Evolutionary conservation across 2,888 invertebrate genomes (phyloP), one percentile per base, ranked within the genome.

Genomic region (Melanotus villosus): DNA sequence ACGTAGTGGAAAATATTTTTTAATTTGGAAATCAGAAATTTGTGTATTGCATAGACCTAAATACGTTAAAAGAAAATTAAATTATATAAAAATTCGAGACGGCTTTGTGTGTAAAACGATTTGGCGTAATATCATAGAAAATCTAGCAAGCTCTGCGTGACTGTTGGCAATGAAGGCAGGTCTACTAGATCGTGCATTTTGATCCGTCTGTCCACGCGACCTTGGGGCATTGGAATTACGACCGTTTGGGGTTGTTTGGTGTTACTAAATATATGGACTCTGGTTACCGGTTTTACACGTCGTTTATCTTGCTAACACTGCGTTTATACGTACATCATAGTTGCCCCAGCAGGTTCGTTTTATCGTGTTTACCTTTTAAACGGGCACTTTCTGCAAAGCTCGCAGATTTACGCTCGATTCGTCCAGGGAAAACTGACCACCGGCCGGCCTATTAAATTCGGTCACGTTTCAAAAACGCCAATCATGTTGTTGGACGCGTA

Each of bases 301-400:
- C 67, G 47, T 68, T 68, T 68, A 68, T 68, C 67, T 68, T 68
- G 56, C 67, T 57, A 62, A 68, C 67, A 63, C 67, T 62, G 66
- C 54, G 43, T 56, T 66, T 62, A 45, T 62, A 36, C 62, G 47
- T 63, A 47, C 58, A 62, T 68, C 62, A 62, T 62, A 62, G 47
- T 23, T 63, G 26, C 16, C 56, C 62, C 62, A 36, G 32, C 21
- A 32, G 38, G 57, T 47, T 45, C 56, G 56, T 62, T 63, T 63
- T 56, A 67, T 36, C 26, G 38, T 68, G 67, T 68, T 68, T 68
- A 68, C 62, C 47, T 59, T 56, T 57, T 36, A 54, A 52, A 45
- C 43, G 54, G 36, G 54, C 54, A 43, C 14, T 64, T 64, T 64
- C 32, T 41, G 64, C 41, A 43, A 56, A 56, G 16, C 21, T 1